Conservation (phyloP, 2,797 vertebrate species). For the Garrulus glandarius region DNA sequence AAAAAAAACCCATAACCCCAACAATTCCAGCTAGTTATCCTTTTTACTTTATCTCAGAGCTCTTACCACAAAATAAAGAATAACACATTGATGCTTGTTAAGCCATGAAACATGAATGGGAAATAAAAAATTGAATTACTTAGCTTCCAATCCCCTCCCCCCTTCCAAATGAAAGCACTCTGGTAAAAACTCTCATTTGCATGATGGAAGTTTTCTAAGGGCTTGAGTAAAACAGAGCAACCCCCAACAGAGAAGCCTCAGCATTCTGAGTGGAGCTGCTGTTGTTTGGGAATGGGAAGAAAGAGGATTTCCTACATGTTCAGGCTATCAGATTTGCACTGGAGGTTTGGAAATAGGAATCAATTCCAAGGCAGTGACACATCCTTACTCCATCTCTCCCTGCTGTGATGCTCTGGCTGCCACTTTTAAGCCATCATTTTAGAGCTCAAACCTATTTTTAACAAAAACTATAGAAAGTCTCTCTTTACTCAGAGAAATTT, state of each 20-base stretch:
- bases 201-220: background rate
- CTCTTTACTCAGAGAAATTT: too few species aligned
- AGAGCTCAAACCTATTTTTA: background rate
- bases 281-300: background rate
- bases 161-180: background rate
- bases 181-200: background rate
- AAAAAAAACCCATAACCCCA: slow-evolving; percentile 36
- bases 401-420: accelerated
- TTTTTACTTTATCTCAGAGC: background rate
- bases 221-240: background rate
- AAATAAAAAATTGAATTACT: slow-evolving; percentile 5
- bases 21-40: background rate
- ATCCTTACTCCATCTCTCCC: accelerated
- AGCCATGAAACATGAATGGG: slow-evolving; percentile 26
- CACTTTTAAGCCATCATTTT: background rate
- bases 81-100: background rate
- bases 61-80: slow-evolving; percentile 10
- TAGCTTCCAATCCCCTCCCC: accelerated
- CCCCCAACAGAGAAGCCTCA: background rate
- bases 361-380: accelerated
- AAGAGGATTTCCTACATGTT: background rate
- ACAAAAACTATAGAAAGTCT: accelerated
- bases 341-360: background rate
- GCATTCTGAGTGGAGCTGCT: background rate
- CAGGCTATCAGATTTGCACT: background rate